Evolutionary conservation across 2,888 invertebrate genomes (phyloP), one percentile per base, ranked within the genome.

Genomic region (Limnephilus rhombicus): DNA sequence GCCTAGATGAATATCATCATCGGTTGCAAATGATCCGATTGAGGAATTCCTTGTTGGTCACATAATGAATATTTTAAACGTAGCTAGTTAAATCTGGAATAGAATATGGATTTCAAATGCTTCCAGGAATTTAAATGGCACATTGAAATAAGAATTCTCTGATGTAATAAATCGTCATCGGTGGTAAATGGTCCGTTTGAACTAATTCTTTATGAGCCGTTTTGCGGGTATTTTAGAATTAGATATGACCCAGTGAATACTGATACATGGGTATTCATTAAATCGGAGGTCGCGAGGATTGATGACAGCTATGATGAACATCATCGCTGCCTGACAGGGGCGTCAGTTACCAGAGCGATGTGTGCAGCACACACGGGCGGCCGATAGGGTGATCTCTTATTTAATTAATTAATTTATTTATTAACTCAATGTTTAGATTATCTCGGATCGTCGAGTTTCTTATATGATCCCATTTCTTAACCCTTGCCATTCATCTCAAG

Each of bases 201-300:
- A 68, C 68, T 68, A n/a, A 68, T 68, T 68, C 68, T 68, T 68
- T n/a, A 68, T 68, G 68, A 68, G 11, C n/a, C 68, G 68, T n/a
- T 68, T 68, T 24, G 68, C n/a, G 82, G 31, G 82, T 34, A 34
- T 29, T 82, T 82, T 34, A 31, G 82, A 82, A 82, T 82, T 82
- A 34, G 68, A n/a, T 68, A 68, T 34, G 82, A 82, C 31, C 29
- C 82, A 82, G 82, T 82, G 18, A 82, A 34, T 31, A 18, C 31
- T 31, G 34, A 82, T 85, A 34, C 37, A n/a, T n/a, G 85, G 37
- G 37, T n/a, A 85, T 85, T 34, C n/a, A 41, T 34, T 45, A 85
- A 85, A 68, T 68, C 24, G 29, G 34, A 53, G 87, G 87, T 34
- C 87, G 31, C 53, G 68, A 87, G 87, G 68, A 87, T 87, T 87